Percentiles rank a stretch among this genome's conserved stretches.
Evolutionary conservation across 92 coral and sea anemone species (phyloP).

Genomic region (Palythoa caribaeorum): DNA sequence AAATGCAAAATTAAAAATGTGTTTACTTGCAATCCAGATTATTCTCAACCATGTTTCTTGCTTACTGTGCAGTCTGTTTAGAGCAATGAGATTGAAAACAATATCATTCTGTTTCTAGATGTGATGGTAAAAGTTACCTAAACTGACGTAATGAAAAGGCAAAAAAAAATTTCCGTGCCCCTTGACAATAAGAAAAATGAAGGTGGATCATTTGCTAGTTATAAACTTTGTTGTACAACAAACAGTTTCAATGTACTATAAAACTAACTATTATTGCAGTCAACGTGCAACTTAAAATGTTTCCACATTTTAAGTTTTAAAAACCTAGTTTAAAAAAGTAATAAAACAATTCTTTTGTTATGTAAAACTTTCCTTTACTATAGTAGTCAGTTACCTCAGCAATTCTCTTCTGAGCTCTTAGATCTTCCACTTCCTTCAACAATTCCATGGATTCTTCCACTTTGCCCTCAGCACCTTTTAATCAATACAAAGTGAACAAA

Average conservation of each 20-base stretch:
- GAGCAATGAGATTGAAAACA: neutral
- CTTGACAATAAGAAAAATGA: too few species aligned
- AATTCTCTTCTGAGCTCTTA: slow-evolving; percentile 78
- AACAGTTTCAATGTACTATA: too few species aligned
- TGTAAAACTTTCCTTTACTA: neutral
- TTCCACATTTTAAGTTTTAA: neutral
- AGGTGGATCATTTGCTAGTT: too few species aligned
- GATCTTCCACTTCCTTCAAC: slow-evolving; percentile 93
- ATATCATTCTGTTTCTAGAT: neutral
- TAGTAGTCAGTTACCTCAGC: slow-evolving; percentile 79
- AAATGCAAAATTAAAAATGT: too few species aligned
- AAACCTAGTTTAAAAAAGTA: neutral
- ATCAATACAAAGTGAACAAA: neutral
- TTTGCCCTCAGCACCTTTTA: slow-evolving; percentile 95
- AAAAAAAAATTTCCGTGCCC: neutral
- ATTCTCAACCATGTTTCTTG: neutral
- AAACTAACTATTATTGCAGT: too few species aligned
- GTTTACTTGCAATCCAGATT: neutral
- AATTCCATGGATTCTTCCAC: slow-evolving; percentile 94
- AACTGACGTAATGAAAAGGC: neutral
- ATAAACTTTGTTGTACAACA: too few species aligned
- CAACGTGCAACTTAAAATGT: neutral
- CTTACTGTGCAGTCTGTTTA: neutral
- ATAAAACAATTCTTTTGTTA: neutral
- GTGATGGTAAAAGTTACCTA: too few species aligned